These are phyloP conservation scores for Podargus strigoides DNA, from an alignment of 2,797 vertebrate species.

Conservation along the genomic window DNA sequence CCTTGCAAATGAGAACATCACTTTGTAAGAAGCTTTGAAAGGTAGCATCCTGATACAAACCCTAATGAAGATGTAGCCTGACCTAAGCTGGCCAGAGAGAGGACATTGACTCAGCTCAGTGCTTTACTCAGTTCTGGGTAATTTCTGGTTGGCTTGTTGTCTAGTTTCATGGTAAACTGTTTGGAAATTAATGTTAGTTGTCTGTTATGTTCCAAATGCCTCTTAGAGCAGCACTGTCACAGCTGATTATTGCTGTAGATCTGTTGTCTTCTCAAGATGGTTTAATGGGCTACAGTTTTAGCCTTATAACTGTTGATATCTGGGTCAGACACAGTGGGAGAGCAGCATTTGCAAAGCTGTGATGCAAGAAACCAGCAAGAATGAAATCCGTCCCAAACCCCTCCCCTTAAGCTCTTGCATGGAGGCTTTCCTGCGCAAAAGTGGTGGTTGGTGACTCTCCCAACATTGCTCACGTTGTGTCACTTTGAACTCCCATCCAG, in stretches of 20 bases:
- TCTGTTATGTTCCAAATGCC: not conserved
- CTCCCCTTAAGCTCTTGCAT: not conserved
- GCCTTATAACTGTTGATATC: not conserved
- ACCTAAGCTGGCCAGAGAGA: not conserved
- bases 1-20: not conserved
- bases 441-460: not conserved
- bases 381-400: not conserved
- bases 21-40: not conserved
- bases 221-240: not conserved
- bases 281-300: not conserved
- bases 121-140: not conserved
- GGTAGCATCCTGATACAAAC: not conserved
- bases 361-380: not conserved
- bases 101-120: not conserved
- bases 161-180: not conserved
- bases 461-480: not conserved
- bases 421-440: not conserved
- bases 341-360: not conserved
- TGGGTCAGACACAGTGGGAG: not conserved
- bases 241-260: not conserved
- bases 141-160: not conserved
- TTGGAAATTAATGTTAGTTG: not conserved
- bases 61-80: not conserved
- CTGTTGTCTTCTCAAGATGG: not conserved
- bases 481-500: not conserved